phyloP scores from a whole-genome alignment of 2,797 vertebrate species.

The Intellagama lesueurii region DNA sequence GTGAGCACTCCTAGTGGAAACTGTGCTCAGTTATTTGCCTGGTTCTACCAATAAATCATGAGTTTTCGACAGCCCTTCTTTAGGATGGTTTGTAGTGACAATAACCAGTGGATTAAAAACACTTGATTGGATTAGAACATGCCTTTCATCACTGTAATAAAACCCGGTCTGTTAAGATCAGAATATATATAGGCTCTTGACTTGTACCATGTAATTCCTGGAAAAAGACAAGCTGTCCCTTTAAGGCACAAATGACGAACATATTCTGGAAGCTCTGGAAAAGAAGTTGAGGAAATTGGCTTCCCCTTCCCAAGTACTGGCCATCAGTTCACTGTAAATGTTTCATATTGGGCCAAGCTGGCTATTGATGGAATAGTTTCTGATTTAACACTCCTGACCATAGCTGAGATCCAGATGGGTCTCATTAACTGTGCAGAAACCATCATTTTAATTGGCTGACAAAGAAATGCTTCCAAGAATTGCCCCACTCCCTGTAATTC shows the following conservation, averaged over 20 bases:
- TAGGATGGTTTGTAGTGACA: constrained; percentile 39
- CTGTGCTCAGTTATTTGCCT: constrained; percentile 37
- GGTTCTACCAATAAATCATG: constrained; percentile 51
- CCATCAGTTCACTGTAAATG: constrained; percentile 74
- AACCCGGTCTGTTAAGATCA: not conserved
- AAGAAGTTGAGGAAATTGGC: constrained; percentile 74
- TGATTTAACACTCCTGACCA: constrained; percentile 72
- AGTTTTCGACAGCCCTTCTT: constrained; percentile 50
- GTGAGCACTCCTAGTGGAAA: constrained; percentile 45
- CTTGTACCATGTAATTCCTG: accelerated
- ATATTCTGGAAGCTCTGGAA: constrained; percentile 72
- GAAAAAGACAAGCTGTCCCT: constrained; percentile 45
- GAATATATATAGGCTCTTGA: not conserved
- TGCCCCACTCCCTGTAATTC: constrained; percentile 56
- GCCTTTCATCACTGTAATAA: constrained; percentile 11
- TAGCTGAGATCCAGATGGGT: constrained; percentile 70
- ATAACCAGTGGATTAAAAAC: constrained; percentile 59
- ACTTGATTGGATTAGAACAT: not conserved
- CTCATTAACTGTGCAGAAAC: constrained; percentile 66
- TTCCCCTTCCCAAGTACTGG: constrained; percentile 66
- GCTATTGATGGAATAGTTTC: constrained; percentile 75
- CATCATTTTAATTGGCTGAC: constrained; percentile 57
- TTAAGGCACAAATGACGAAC: constrained; percentile 63
- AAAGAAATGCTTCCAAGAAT: constrained; percentile 59
- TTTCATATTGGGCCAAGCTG: constrained; percentile 76